Base-by-base conservation (phyloP, 2,888 invertebrate genomes). In the Linnaemya tessellans region DNA sequence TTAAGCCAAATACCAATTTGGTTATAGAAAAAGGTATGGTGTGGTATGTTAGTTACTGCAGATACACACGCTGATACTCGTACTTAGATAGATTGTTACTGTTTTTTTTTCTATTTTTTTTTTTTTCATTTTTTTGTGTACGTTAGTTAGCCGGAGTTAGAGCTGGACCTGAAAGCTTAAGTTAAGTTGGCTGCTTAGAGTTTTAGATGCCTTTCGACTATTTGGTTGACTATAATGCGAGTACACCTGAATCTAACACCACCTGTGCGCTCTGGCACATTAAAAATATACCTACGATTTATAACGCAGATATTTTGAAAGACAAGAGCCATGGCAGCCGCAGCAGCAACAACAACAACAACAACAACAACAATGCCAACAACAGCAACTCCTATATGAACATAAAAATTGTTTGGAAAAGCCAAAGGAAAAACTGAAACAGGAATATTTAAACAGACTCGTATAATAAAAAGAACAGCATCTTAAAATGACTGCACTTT, bases 241-340 rank as follows among this genome's bases (percentile, higher is more conserved):
- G 79, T 85, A 85, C 85, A 82, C 85, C 85, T 85, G 85, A 85
- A 85, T 85, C 85, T 82, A 80, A 80, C 85, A 85, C 85, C 85
- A 85, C 85, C 85, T 85, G 85, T 85, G 85, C 85, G 79, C 85
- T 81, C 73, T 82, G 49, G 38, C 79, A 82, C 82, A 85, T 85
- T 85, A 80, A 75, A 65, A 67, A 73, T 77, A 82, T 82, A 82
- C 85, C 85, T 85, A 85, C 85, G 82, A 85, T 82, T 85, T 82
- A 82, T 71, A 85, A 82, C 75, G 85, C 82, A 82, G 85, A 85
- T 85, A 85, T 85, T 85, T 74, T 67, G 58, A 80, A 60, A 67
- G 51, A 68, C 65, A 67, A 74, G 73, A 60, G 51, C 41, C 43
- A 13, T 38, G 30, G 30, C 30, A 30, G 30, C 3, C 30, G 25